Evolutionary conservation across 2,797 vertebrate genomes (phyloP).

Genomic region (Stomatorhinus walkeri): DNA sequence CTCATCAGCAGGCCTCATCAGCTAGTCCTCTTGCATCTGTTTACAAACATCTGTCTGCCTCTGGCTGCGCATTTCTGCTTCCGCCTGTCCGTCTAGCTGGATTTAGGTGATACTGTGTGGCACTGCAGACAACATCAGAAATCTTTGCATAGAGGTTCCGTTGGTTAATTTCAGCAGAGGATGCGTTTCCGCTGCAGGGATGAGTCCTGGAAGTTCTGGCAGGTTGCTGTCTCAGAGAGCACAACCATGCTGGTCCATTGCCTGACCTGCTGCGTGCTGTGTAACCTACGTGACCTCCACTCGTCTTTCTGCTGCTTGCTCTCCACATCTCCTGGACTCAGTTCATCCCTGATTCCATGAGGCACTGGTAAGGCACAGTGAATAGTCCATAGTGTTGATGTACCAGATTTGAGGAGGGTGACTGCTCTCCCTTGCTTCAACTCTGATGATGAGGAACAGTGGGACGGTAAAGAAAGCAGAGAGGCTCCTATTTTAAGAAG

Average conservation of each 20-base stretch:
- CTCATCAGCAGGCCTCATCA: background rate
- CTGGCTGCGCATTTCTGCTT: background rate
- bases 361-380: background rate
- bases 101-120: background rate
- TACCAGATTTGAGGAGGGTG: background rate
- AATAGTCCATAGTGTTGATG: background rate
- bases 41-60: background rate
- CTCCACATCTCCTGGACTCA: background rate
- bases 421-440: background rate
- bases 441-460: background rate
- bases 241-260: background rate
- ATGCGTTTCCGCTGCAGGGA: background rate
- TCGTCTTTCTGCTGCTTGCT: background rate
- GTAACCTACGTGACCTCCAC: background rate
- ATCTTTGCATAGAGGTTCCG: background rate
- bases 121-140: background rate
- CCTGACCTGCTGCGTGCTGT: background rate
- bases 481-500: background rate
- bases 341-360: background rate
- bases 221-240: background rate
- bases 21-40: background rate
- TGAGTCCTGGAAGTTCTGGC: background rate
- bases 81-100: background rate
- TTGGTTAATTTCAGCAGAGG: background rate
- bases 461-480: background rate